These are phyloP conservation scores for Oreochromis mossambicus DNA, from an alignment of 2,797 vertebrate species.

Conservation along the genomic window DNA sequence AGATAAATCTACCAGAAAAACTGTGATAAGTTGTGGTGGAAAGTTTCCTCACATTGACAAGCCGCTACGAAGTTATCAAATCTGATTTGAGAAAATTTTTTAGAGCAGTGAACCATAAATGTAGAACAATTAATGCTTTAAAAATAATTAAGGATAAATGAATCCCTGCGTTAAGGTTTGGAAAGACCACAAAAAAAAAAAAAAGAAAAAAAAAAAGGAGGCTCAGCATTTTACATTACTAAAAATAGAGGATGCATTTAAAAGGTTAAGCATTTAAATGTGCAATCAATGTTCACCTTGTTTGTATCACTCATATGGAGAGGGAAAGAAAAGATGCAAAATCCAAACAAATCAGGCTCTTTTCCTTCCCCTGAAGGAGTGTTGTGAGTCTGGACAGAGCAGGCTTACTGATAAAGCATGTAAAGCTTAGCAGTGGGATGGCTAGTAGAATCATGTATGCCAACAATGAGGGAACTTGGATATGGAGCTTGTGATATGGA, in stretches of 20 bases:
- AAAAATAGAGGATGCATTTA: not conserved
- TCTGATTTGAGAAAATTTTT: not conserved
- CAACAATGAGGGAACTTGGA: not conserved
- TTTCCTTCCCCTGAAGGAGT: not conserved
- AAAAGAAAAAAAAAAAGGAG: accelerated
- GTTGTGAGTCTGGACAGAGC: not conserved
- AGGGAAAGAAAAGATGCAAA: constrained; percentile 38
- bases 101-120: not conserved
- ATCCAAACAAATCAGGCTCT: constrained; percentile 39
- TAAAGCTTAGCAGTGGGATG: not conserved
- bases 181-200: accelerated
- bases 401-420: not conserved
- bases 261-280: not conserved
- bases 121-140: not conserved
- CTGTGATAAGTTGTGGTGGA: not conserved
- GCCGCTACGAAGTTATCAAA: accelerated
- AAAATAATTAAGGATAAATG: not conserved
- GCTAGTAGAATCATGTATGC: not conserved
- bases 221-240: not conserved
- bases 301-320: not conserved
- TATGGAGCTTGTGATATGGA: not conserved
- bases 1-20: not conserved
- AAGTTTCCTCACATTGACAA: not conserved
- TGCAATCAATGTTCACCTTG: not conserved
- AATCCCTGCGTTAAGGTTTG: not conserved